These are phyloP conservation scores for Anser cygnoides DNA, from an alignment of 2,113 vertebrate genomes.

Conservation along the genomic window DNA sequence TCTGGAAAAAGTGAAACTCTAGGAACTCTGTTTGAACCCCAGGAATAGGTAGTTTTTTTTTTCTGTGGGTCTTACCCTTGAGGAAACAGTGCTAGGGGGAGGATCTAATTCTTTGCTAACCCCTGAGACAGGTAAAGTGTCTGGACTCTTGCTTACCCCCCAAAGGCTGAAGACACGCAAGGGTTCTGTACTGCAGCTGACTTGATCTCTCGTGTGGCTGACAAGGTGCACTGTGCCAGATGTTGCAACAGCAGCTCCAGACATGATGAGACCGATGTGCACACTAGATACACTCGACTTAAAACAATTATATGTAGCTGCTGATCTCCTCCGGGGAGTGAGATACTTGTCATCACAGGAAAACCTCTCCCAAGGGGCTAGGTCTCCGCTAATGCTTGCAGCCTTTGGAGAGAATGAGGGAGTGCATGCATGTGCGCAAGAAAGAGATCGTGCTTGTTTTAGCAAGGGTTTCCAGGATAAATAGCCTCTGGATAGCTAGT, in stretches of 20 bases:
- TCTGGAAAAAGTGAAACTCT: not conserved
- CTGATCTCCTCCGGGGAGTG: not conserved
- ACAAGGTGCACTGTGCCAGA: not conserved
- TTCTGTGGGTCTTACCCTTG: not conserved
- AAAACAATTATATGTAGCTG: not conserved
- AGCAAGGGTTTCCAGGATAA: not conserved
- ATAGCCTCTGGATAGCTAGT: not conserved
- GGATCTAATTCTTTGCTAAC: not conserved
- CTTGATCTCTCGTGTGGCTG: not conserved
- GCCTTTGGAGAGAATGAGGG: not conserved
- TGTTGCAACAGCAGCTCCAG: not conserved
- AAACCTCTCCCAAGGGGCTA: not conserved
- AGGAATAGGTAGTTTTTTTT: not conserved
- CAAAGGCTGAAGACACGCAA: not conserved
- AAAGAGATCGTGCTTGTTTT: not conserved
- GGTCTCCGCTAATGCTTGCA: not conserved
- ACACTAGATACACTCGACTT: not conserved
- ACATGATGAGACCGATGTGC: not conserved
- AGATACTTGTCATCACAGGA: not conserved
- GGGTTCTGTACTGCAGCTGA: not conserved
- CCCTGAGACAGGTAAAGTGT: rapidly evolving
- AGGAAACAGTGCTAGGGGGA: not conserved
- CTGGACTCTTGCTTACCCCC: not conserved
- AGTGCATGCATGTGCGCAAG: rapidly evolving
- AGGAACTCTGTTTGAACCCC: not conserved